Percentiles rank a stretch among this genome's conserved stretches.
Evolutionary conservation across 2,797 vertebrate species (phyloP).

Genomic region (Babyrousa celebensis): DNA sequence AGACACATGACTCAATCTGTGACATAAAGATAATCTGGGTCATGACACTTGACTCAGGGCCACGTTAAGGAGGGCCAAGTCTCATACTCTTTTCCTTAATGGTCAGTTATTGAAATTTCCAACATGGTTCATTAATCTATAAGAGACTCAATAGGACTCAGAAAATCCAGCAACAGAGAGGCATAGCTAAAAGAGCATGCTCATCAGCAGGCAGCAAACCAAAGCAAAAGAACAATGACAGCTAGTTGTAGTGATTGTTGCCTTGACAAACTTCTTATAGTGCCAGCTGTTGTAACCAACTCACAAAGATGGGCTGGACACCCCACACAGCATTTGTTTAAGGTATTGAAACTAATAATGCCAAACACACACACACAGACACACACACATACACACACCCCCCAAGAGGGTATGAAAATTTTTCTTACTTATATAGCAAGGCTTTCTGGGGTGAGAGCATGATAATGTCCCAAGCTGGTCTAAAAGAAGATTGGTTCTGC

Average conservation of each 20-base stretch:
- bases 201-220: neutral
- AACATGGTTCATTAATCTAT: neutral
- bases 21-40: neutral
- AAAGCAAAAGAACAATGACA: neutral
- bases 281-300: neutral
- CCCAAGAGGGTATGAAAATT: neutral
- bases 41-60: neutral
- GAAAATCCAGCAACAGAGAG: neutral
- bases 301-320: neutral
- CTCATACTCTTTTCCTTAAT: neutral
- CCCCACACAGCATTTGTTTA: neutral
- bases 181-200: neutral
- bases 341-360: neutral
- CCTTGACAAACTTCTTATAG: neutral
- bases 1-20: neutral
- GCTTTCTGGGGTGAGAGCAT: neutral
- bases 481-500: neutral
- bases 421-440: neutral
- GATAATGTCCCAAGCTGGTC: neutral
- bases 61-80: neutral
- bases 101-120: neutral
- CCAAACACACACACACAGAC: neutral
- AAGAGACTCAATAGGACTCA: neutral
- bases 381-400: rapidly evolving
- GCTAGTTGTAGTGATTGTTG: neutral